These are phyloP conservation scores for Nematostella vectensis DNA, from an alignment of 92 coral and sea anemone species.

Conservation along the genomic window DNA sequence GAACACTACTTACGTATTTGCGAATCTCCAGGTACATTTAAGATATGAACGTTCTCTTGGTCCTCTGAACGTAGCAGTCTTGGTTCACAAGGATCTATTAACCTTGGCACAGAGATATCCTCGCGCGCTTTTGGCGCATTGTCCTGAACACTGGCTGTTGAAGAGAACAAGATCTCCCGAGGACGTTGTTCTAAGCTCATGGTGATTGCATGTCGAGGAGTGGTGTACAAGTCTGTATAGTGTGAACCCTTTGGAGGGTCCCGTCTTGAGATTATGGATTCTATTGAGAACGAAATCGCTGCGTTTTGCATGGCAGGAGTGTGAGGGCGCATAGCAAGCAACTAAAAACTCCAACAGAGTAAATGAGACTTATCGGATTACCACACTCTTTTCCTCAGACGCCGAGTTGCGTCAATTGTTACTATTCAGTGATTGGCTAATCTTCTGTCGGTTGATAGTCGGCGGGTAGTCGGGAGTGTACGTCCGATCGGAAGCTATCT, in stretches of 20 bases:
- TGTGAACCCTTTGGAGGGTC: slow-evolving; percentile 79
- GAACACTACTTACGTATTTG: slow-evolving; percentile 8
- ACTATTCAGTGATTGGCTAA: slow-evolving; percentile 74
- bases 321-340: slow-evolving; percentile 33
- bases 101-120: neutral
- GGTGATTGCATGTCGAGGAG: neutral
- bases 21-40: slow-evolving; percentile 10
- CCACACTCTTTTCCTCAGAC: slow-evolving; percentile 35
- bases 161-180: neutral
- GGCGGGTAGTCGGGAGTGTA: too few relatives aligned
- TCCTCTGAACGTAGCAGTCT: neutral
- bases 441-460: slow-evolving; percentile 55
- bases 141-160: neutral
- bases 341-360: slow-evolving; percentile 14
- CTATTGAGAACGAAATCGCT: slow-evolving; percentile 85
- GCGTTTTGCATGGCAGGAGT: slow-evolving; percentile 65
- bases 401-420: slow-evolving; percentile 49
- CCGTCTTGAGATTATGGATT: slow-evolving; percentile 80
- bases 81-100: neutral
- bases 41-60: neutral
- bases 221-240: too few relatives aligned
- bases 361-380: slow-evolving; percentile 93
- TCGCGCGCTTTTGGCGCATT: neutral
- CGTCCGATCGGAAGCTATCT: too few relatives aligned
- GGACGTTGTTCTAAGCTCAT: slow-evolving; percentile 19